Evolutionary conservation across 1,140 invertebrate species (phyloP).

Genomic region (Melitaea cinxia): DNA sequence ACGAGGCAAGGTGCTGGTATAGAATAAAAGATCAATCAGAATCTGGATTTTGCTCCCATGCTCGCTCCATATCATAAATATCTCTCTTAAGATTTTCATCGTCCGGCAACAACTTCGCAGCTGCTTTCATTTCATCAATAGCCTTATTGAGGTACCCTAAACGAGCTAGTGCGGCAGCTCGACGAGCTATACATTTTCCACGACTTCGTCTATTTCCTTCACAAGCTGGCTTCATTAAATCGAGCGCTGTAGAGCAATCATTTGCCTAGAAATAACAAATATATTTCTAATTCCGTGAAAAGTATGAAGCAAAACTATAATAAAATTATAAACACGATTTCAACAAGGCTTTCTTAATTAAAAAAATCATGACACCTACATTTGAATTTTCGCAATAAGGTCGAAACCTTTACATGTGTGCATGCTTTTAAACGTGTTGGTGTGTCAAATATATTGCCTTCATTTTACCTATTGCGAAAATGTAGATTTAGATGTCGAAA

Average conservation of each 20-base stretch:
- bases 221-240: conserved; percentile 87
- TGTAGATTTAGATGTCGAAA: too few species aligned
- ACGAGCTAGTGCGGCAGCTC: conserved; percentile 87
- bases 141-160: conserved; percentile 88
- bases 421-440: too few species aligned
- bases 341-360: too few species aligned
- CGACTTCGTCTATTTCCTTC: conserved; percentile 86
- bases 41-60: conserved; percentile 81
- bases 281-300: too few species aligned
- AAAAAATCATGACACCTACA: too few species aligned
- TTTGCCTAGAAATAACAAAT: conserved; percentile 53
- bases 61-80: conserved; percentile 75
- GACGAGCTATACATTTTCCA: conserved; percentile 86
- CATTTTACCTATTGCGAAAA: too few species aligned
- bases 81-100: conserved; percentile 76
- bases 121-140: conserved; percentile 88
- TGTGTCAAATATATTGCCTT: too few species aligned
- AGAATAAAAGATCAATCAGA: conserved; percentile 56
- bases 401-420: too few species aligned
- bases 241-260: conserved; percentile 85
- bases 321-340: too few species aligned
- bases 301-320: too few species aligned
- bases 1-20: too few species aligned
- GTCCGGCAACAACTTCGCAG: conserved; percentile 83
- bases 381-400: too few species aligned